Percentiles rank a stretch among this genome's conserved stretches.
phyloP scores from a whole-genome alignment of 2,888 invertebrate species.

The Atrina japonica region DNA sequence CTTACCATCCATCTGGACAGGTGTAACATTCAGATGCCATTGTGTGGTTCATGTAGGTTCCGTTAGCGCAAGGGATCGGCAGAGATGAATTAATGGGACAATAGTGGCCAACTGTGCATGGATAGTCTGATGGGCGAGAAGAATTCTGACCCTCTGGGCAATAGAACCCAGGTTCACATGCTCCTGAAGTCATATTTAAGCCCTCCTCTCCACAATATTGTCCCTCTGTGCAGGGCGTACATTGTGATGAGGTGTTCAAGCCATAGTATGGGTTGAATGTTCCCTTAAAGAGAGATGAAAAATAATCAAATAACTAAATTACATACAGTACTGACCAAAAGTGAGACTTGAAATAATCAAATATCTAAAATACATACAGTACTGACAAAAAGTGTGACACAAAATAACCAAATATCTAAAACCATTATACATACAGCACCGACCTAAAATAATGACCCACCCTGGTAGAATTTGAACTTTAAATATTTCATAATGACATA shows the following conservation, averaged over 20 bases:
- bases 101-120: slow-evolving; percentile 70
- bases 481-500: too few relatives aligned
- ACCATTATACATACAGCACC: too few relatives aligned
- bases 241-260: slow-evolving; percentile 63
- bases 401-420: too few relatives aligned
- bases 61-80: slow-evolving; percentile 76
- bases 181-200: slow-evolving; percentile 67
- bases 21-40: slow-evolving; percentile 48
- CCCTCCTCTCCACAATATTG: slow-evolving; percentile 69
- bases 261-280: slow-evolving; percentile 76
- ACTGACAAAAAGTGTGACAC: too few relatives aligned
- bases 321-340: too few relatives aligned
- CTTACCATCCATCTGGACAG: slow-evolving; percentile 77
- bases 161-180: slow-evolving; percentile 75
- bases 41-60: slow-evolving; percentile 76
- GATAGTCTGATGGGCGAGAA: slow-evolving; percentile 63
- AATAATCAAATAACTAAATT: not conserved
- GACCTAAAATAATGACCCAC: too few relatives aligned
- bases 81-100: slow-evolving; percentile 66
- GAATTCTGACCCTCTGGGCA: slow-evolving; percentile 75
- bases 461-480: too few relatives aligned
- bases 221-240: slow-evolving; percentile 73
- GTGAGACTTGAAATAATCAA: too few relatives aligned
- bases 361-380: too few relatives aligned
- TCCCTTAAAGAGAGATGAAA: slow-evolving; percentile 68